These are phyloP conservation scores for Aleadryas rufinucha DNA, from an alignment of 2,113 vertebrate species.

Conservation along the genomic window DNA sequence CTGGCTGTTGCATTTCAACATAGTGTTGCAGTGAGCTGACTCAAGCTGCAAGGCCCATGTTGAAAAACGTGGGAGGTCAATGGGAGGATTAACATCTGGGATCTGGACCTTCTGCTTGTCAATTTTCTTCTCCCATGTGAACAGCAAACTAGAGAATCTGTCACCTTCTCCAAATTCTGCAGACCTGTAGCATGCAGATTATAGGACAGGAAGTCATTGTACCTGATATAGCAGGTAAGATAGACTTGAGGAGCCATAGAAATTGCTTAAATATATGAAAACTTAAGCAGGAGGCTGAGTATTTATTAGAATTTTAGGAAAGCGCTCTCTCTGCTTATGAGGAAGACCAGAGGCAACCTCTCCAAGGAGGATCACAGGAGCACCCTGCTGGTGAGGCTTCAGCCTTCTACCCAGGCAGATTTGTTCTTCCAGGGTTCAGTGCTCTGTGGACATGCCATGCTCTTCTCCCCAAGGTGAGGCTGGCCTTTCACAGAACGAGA, in stretches of 20 bases:
- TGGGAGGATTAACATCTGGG: background rate
- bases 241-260: background rate
- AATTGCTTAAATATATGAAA: background rate
- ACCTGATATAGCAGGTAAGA: background rate
- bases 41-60: background rate
- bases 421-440: background rate
- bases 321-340: background rate
- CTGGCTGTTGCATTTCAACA: background rate
- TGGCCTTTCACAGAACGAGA: background rate
- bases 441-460: background rate
- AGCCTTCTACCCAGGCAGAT: background rate
- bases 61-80: background rate
- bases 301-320: background rate
- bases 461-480: background rate
- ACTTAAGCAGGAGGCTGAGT: accelerated
- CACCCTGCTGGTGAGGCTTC: background rate
- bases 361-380: background rate
- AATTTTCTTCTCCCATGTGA: background rate
- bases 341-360: background rate
- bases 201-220: background rate
- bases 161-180: background rate
- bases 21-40: background rate
- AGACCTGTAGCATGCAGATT: background rate
- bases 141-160: background rate
- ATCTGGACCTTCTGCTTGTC: background rate